Evolutionary conservation across 1,140 invertebrate species (phyloP), one percentile per base, ranked within the genome.

Genomic region (Ctenoplectra terminalis): DNA sequence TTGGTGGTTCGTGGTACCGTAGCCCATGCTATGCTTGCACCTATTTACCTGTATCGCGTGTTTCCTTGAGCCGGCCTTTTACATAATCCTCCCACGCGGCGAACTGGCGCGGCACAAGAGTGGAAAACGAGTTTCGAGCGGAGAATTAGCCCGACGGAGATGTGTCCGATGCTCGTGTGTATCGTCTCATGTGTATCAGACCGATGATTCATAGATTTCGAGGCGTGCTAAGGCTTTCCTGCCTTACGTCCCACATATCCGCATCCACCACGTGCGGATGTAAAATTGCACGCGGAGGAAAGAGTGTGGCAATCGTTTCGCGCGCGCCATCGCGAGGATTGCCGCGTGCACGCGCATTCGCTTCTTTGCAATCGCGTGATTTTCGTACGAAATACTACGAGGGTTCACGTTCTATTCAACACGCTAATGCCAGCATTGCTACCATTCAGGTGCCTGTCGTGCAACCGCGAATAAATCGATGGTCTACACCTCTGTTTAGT

Each of bases 181-280:
- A 54, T 29, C 48, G 64, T 43, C 71, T 84, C 73, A 67, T 83
- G 73, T 70, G 76, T 76, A 75, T 86, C 76, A 86, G 34, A n/a
- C 50, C 46, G 80, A 87, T 84, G 86, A 88, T 88, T 88, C 86
- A 88, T 87, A 82, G 82, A 84, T 87, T 87, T 88, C 67, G 78
- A 79, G 78, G 61, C 58, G 76, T 26, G 67, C 46, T 43, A 15
- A 60, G 63, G 77, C 78, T 84, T 87, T 85, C 87, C 78, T 87
- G 64, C 56, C 82, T 87, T 64, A 43, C 85, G 77, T 87, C 86
- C 81, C 85, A 87, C 86, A 82, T 71, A 80, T 80, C 76, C 77
- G 61, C 40, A 58, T 80, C 81, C 81, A 81, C 84, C 81, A 56
- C 84, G 84, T 82, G 73, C 77, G 83, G 77, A 83, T 83, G 84